Conservation (phyloP, 1,140 invertebrate genomes). For the Acromyrmex charruanus region DNA sequence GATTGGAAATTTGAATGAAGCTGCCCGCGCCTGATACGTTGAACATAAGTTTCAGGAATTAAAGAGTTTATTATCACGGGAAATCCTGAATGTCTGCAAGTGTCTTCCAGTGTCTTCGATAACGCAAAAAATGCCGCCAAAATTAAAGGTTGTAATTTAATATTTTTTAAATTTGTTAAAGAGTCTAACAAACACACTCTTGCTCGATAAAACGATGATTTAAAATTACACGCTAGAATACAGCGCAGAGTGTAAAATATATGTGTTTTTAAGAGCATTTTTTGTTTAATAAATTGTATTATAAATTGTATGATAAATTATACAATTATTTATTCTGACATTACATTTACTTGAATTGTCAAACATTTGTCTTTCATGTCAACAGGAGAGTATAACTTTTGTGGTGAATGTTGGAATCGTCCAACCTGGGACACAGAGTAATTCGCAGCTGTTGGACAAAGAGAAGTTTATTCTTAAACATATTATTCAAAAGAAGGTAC, state of each 20-base stretch:
- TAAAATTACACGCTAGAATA: too few species aligned
- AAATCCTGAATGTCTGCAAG: background rate
- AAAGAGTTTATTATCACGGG: background rate
- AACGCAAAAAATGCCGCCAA: conserved; percentile 5
- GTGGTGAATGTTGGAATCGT: conserved; percentile 68
- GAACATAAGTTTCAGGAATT: background rate
- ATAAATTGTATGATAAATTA: background rate
- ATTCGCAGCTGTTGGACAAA: conserved; percentile 68
- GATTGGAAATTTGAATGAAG: background rate
- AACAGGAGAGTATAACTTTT: conserved; percentile 69
- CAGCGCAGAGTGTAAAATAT: too few species aligned
- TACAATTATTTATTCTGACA: too few species aligned
- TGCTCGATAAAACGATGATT: too few species aligned
- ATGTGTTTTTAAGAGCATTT: background rate
- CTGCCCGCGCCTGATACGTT: background rate
- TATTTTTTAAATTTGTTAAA: background rate
- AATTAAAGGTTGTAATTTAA: conserved; percentile 34
- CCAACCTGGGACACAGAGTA: conserved; percentile 37
- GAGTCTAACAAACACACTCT: background rate
- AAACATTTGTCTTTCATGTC: conserved; percentile 11
- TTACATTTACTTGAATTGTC: background rate
- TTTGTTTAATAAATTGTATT: conserved; percentile 18
- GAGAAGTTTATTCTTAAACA: conserved; percentile 69
- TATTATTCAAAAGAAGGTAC: conserved; percentile 76
- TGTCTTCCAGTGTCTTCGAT: background rate